Evolutionary conservation across 2,113 vertebrate species (phyloP).

Genomic region (Tapirus terrestris): DNA sequence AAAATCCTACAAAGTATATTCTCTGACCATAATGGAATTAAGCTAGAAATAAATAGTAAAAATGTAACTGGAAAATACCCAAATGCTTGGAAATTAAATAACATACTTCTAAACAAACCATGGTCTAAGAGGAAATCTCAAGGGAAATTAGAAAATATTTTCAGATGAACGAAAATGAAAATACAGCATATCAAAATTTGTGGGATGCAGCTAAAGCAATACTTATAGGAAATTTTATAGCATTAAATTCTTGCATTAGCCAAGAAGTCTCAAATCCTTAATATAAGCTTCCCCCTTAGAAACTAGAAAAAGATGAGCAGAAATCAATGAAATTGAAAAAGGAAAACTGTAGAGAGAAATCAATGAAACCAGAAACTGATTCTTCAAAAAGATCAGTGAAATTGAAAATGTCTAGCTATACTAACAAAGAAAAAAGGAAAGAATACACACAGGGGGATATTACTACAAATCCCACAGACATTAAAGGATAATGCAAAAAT

Average conservation of each 20-base stretch:
- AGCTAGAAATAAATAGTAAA: background rate
- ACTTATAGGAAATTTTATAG: background rate
- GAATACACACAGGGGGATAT: background rate
- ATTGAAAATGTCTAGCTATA: background rate
- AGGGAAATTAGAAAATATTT: constrained; percentile 13
- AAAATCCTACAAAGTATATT: no score
- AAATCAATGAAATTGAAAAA: constrained; percentile 15
- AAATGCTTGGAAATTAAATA: background rate
- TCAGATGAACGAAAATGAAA: constrained; percentile 1
- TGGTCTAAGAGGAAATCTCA: background rate
- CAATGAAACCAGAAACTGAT: background rate
- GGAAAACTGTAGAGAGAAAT: background rate
- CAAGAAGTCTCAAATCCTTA: background rate
- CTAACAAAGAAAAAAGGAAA: background rate
- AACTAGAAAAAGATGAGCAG: background rate
- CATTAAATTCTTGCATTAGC: constrained; percentile 5
- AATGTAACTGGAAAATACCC: background rate
- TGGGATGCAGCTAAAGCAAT: background rate
- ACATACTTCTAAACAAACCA: background rate
- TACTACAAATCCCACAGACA: background rate
- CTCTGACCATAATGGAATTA: background rate
- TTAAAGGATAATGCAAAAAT: background rate
- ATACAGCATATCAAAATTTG: background rate
- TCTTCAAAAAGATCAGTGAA: background rate
- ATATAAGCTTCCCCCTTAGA: background rate